Evolutionary conservation across 1,140 invertebrate species (phyloP), one percentile per base, ranked within the genome.

Genomic region (Teleopsis dalmanni): DNA sequence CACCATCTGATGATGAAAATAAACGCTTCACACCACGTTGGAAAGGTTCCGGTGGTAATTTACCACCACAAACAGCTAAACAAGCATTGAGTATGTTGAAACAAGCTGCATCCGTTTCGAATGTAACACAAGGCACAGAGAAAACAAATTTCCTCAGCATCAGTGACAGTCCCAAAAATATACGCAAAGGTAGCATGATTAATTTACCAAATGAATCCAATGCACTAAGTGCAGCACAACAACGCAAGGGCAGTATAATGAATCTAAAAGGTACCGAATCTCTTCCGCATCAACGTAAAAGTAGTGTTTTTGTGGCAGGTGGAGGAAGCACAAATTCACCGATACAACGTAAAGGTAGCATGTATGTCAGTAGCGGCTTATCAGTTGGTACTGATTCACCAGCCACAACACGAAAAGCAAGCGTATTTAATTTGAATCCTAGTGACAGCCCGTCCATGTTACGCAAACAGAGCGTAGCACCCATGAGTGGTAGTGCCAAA

Each of bases 321-420:
- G 64, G 66, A 69, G 65, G 53, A 64, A 67, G 53, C 63, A 34
- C 16, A n/a, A 33, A 33, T 23, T 36, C 72, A 53, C 72, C n/a
- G n/a, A n/a, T 70, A 62, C 71, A 72, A 56, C 73, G 73, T 59
- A 74, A 74, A 66, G 71, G 70, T 60, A 74, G 73, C 68, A 72
- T 73, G 70, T 74, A 70, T 41, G 23, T 26, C 1, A 35, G 46
- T 9, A 71, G 71, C 70, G 49, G 60, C 69, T 57, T 65, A 63
- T 46, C 61, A 56, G 11, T 64, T 23, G 70, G 63, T 1, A 18
- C 38, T 58, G 57, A 51, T 57, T 71, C 57, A 57, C 43, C 22
- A 34, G 53, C 34, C 2, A n/a, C n/a, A 29, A 53, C 57, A 10
- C 64, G 64, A 16, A 67, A 67, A 49, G 60, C 51, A 13, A 67